Base-by-base conservation (phyloP, 2,888 invertebrate species). In the Dasypolia templi region DNA sequence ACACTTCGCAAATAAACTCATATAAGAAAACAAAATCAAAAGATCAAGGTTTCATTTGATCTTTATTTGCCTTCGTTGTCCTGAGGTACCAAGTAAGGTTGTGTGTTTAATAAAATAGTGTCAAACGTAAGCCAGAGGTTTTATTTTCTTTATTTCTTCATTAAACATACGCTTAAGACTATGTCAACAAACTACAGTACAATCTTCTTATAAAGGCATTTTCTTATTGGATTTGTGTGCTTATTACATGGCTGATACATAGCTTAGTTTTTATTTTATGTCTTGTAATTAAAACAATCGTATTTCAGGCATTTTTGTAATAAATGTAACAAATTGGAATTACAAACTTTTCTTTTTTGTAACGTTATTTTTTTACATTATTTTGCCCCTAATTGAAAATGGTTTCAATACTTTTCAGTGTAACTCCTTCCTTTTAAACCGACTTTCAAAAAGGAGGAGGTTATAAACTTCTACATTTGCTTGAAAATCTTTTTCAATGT, bases 121-220 rank as follows among this genome's bases (percentile, higher is more conserved):
- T 6, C 35, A 39, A 85, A 84, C 72, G 77, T 88, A 84, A 87
- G 86, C 80, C 83, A 87, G 86, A 86, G 73, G 69, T 83, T 90
- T 91, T 89, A 74, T 74, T 75, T 73, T 56, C 55, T 56, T 44
- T 72, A 89, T 89, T 89, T 72, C 69, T 77, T 82, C 71, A 64
- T 72, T 82, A 81, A 72, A 78, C 56, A 84, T 79, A 75, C 46
- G 58, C 84, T 89, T 90, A 90, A 79, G 49, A 90, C 83, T 91
- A 91, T 56, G 68, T 88, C 81, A 90, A 91, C 90, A 89, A 89
- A 87, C 79, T 73, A 72, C 75, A 70, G 46, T 65, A 75, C 55
- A 75, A 58, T 73, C n/a, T 72, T 75, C 59, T 61, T 63, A 63
- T 4, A 32, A 62, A 77, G 68, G 64, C 63, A 69, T 84, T 32